Base-by-base conservation (phyloP, 2,113 vertebrate species). In the Psammodynastes pulverulentus region DNA sequence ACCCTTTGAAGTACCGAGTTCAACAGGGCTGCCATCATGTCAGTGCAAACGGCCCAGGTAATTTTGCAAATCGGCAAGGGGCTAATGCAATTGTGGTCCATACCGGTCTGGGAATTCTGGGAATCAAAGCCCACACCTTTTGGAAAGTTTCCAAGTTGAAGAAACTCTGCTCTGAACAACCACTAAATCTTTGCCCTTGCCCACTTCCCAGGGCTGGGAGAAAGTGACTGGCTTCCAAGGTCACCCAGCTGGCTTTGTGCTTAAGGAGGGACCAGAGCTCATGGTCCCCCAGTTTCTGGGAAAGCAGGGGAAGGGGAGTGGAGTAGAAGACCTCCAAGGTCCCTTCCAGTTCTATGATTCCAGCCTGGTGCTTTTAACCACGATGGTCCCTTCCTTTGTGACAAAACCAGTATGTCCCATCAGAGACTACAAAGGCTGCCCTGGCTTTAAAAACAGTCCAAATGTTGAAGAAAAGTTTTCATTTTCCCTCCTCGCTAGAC, bases 1-100 rank as follows among this genome's bases (percentile, higher is more conserved):
- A 86, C 39, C 94, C 92, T 91, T 91, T 93, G 94, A 97, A 97
- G 93, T 90, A 94, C 92, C 98, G 97, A 95, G 88, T 93, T 17
- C 92, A 91, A 88, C 97, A 96, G 90, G 95, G 94, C 84, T 94
- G 94, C 86, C 95, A 93, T 88, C 97, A 96, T 89, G 94, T 95
- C 19, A 95, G 94, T 90, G 93, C 95, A 46, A 89, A 90, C 54
- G 92, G 93, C 87, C 95, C 95, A 95, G 95, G 97, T 94, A 97
- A 95, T 92, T 72, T 88, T 94, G 67, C 52, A 88, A 49, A 12
- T 24, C 46, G 0, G 89, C 86, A 26, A n/a, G n/a, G 3, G 56
- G 91, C 45, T 46, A 17, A 46, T 46, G 93, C 87, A 93, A 4
- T 86, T 89, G 8, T 39, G 72, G 24, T 9, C 45, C n/a, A 26